Evolutionary conservation across 92 coral and sea anemone species (phyloP).

Genomic region (Chrysogorgia sp.): DNA sequence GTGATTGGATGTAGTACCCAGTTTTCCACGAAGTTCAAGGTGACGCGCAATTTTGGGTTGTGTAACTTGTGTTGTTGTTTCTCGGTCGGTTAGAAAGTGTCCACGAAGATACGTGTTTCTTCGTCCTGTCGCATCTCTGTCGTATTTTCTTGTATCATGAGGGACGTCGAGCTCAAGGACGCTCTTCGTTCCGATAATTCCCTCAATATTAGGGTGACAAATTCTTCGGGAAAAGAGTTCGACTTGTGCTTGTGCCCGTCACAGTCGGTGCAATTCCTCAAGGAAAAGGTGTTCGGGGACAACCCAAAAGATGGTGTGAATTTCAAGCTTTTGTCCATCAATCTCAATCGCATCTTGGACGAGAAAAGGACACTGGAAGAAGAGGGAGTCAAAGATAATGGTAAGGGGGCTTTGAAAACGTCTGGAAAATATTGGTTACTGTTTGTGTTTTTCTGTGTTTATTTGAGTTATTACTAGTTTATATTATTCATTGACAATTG

Average conservation of each 20-base stretch:
- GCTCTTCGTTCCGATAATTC: constrained; percentile 78
- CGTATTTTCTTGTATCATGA: constrained; percentile 65
- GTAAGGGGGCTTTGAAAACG: constrained; percentile 66
- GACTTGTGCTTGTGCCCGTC: constrained; percentile 44
- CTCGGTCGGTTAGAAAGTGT: not conserved
- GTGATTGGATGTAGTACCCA: not conserved
- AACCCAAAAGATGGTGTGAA: constrained; percentile 87
- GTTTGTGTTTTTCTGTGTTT: too few relatives aligned
- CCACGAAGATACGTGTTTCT: not conserved
- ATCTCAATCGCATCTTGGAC: constrained; percentile 68
- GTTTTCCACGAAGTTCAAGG: not conserved
- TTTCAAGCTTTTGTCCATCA: constrained; percentile 82
- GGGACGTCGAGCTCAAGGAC: constrained; percentile 97
- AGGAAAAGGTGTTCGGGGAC: constrained; percentile 83
- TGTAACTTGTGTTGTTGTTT: not conserved
- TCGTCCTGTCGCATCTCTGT: not conserved
- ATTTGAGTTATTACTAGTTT: too few relatives aligned
- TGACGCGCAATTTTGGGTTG: too few relatives aligned
- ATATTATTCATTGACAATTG: too few relatives aligned
- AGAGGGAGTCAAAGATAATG: constrained; percentile 87
- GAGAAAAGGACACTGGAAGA: constrained; percentile 91
- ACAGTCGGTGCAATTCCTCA: constrained; percentile 31
- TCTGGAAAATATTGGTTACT: too few relatives aligned
- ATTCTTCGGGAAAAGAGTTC: constrained; percentile 81
- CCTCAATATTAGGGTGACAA: constrained; percentile 71